A percentile compares a stretch with the other conserved stretches of the same genome.
Evolutionary conservation across 1,140 invertebrate species (phyloP).

Genomic region (Ceratina japonica): DNA sequence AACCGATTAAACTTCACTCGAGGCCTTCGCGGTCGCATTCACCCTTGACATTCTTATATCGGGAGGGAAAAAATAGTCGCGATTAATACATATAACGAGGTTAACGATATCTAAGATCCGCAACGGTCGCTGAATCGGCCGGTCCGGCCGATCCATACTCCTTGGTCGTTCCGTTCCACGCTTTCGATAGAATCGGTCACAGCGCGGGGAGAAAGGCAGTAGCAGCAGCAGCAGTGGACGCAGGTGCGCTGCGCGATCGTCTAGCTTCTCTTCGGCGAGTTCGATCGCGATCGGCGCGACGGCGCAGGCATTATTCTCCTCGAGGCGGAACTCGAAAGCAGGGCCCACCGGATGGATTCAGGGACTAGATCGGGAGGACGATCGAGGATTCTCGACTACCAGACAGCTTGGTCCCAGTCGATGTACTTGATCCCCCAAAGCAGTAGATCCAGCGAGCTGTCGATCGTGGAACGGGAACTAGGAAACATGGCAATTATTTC

Average conservation of each 20-base stretch:
- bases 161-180: slow-evolving; percentile 6
- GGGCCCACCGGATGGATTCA: slow-evolving; percentile 27
- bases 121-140: not conserved
- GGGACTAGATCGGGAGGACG: slow-evolving; percentile 52
- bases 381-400: slow-evolving; percentile 57
- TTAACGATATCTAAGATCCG: not conserved
- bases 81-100: no score
- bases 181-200: slow-evolving; percentile 9
- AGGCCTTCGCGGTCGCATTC: not conserved
- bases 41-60: no score
- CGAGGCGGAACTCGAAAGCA: not conserved
- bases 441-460: slow-evolving; percentile 71
- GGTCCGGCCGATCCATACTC: not conserved
- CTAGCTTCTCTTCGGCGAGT: slow-evolving; percentile 40
- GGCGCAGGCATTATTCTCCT: not conserved
- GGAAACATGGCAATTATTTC: slow-evolving; percentile 62
- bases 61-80: no score
- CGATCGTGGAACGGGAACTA: slow-evolving; percentile 66
- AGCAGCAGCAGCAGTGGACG: no score
- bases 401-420: slow-evolving; percentile 67
- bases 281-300: slow-evolving; percentile 20
- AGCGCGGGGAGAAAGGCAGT: slow-evolving; percentile 35
- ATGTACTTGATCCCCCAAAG: slow-evolving; percentile 74
- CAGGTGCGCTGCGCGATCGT: slow-evolving; percentile 1
- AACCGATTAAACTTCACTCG: no score